These are phyloP conservation scores for Oncorhynchus mykiss DNA, from an alignment of 2,113 vertebrate genomes.

Conservation along the genomic window DNA sequence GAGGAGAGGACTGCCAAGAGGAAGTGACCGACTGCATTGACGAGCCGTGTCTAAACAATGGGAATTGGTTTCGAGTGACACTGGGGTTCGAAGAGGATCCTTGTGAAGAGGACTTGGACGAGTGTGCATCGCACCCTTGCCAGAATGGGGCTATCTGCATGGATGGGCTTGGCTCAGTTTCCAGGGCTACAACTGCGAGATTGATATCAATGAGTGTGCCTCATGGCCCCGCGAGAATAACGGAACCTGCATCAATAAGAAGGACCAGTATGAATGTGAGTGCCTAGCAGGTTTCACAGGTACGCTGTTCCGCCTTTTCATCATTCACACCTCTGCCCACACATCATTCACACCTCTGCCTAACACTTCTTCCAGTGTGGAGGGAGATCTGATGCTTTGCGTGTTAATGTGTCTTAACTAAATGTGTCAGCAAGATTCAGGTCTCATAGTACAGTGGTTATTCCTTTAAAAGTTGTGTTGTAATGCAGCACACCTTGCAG, in stretches of 20 bases:
- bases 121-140: constrained; percentile 83
- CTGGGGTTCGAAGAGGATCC: constrained; percentile 71
- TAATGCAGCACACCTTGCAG: too few relatives aligned
- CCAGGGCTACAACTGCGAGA: constrained; percentile 89
- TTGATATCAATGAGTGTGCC: constrained; percentile 97
- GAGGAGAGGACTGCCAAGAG: constrained; percentile 65
- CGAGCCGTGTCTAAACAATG: constrained; percentile 80
- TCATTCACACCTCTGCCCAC: neutral
- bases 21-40: constrained; percentile 69
- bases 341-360: neutral
- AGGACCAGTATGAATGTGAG: constrained; percentile 80
- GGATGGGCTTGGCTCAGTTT: constrained; percentile 75
- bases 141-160: constrained; percentile 89
- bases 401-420: too few relatives aligned
- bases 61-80: constrained; percentile 71
- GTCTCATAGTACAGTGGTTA: too few relatives aligned
- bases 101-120: constrained; percentile 76
- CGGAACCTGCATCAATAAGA: constrained; percentile 84
- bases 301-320: constrained; percentile 42
- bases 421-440: too few relatives aligned
- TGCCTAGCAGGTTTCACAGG: constrained; percentile 83
- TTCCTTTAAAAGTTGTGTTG: too few relatives aligned
- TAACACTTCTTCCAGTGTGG: too few relatives aligned
- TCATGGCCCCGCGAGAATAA: too few relatives aligned
- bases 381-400: too few relatives aligned